Conservation (phyloP, 2,888 invertebrate species). For the Drosophila monieri region DNA sequence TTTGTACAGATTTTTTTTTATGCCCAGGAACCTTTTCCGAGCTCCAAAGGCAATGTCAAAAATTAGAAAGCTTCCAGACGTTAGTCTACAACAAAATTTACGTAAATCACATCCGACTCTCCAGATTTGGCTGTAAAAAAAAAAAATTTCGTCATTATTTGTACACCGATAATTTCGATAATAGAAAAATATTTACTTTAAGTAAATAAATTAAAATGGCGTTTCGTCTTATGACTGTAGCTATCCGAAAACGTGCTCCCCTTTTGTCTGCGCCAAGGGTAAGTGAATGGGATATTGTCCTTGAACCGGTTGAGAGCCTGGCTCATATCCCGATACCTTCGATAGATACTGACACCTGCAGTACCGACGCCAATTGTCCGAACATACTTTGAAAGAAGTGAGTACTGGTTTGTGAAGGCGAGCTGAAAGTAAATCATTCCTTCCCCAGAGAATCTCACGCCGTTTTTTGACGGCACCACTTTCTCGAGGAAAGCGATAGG, state of each 20-base stretch:
- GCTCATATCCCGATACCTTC: background rate
- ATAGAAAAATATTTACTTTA: background rate
- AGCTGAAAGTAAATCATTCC: background rate
- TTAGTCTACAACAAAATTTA: conserved; percentile 13
- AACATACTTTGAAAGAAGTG: conserved; percentile 10
- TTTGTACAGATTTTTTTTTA: background rate
- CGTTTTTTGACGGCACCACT: conserved; percentile 45
- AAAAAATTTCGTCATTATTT: background rate
- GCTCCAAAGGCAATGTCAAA: conserved; percentile 5
- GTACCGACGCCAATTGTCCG: background rate
- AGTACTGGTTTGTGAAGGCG: background rate
- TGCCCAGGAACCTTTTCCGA: background rate
- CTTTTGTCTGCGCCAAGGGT: conserved; percentile 39
- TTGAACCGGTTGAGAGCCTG: background rate
- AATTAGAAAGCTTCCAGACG: background rate
- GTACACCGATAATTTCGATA: background rate
- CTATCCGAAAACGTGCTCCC: background rate
- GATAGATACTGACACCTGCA: background rate
- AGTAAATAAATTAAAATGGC: conserved; percentile 38
- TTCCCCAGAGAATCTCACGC: conserved; percentile 39
- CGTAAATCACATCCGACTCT: background rate
- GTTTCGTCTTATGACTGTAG: conserved; percentile 17
- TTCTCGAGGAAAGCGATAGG: conserved; percentile 42
- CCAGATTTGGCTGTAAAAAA: conserved; percentile 1
- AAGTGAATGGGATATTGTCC: background rate